A percentile compares a stretch with the other conserved stretches of the same genome.
phyloP scores from a whole-genome alignment of 2,888 invertebrate species.

The Schizaphis graminum region DNA sequence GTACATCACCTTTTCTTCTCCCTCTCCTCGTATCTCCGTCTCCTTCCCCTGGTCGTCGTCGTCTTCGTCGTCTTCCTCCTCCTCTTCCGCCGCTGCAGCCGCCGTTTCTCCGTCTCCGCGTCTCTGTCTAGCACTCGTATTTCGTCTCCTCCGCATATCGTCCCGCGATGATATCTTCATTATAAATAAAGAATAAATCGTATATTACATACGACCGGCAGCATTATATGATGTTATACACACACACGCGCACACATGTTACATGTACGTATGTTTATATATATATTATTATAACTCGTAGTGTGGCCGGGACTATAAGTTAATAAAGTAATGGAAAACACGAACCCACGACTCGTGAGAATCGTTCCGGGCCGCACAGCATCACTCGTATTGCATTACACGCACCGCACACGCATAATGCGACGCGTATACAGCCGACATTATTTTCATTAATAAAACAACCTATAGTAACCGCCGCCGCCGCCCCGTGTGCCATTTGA shows the following conservation, averaged over 20 bases:
- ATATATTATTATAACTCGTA: conserved; percentile 36
- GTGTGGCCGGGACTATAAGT: conserved; percentile 33
- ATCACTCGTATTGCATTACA: conserved; percentile 37
- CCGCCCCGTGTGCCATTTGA: conserved; percentile 41
- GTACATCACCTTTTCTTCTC: background rate
- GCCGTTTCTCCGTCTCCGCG: background rate
- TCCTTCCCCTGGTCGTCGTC: background rate
- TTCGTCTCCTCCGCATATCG: background rate
- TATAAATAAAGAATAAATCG: conserved; percentile 65
- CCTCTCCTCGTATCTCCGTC: conserved; percentile 39
- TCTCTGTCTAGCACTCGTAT: background rate
- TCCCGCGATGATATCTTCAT: conserved; percentile 63
- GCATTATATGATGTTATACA: conserved; percentile 39
- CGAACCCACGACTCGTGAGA: conserved; percentile 62
- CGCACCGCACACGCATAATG: conserved; percentile 20
- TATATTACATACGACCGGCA: conserved; percentile 60
- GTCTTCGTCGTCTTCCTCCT: background rate
- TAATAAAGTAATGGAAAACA: conserved; percentile 63
- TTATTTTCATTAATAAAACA: conserved; percentile 64
- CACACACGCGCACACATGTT: too few species aligned
- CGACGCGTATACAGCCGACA: background rate
- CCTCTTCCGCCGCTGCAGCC: background rate
- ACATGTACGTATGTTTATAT: background rate
- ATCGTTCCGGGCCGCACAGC: conserved; percentile 41
- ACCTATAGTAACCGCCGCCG: conserved; percentile 22